These are phyloP conservation scores for Hydrocynus forskahlii DNA, from an alignment of 2,797 vertebrate genomes.

Conservation along the genomic window DNA sequence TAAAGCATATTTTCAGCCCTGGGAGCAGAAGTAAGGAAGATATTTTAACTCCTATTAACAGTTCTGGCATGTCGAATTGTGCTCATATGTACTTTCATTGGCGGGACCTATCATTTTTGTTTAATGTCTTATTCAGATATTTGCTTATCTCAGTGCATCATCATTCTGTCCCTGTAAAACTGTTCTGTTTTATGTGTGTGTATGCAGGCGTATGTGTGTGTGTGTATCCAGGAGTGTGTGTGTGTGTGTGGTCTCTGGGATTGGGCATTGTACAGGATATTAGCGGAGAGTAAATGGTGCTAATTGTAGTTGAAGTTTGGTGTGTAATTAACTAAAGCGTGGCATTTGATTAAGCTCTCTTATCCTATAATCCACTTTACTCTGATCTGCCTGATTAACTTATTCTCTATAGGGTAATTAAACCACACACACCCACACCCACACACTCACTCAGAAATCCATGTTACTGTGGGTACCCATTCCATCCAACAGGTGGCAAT, in stretches of 20 bases:
- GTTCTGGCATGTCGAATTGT: slow-evolving; percentile 3
- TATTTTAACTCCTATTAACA: slow-evolving; percentile 20
- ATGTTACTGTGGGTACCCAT: neutral
- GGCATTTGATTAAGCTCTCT: slow-evolving; percentile 76
- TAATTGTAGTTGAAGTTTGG: slow-evolving; percentile 67
- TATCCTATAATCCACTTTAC: slow-evolving; percentile 81
- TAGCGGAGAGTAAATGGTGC: slow-evolving; percentile 43
- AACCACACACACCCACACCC: slow-evolving; percentile 52
- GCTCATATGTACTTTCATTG: slow-evolving; percentile 16
- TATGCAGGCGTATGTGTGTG: slow-evolving; percentile 1
- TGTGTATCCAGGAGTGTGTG: slow-evolving; percentile 21
- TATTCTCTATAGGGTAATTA: slow-evolving; percentile 74
- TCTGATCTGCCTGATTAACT: slow-evolving; percentile 77
- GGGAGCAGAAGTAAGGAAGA: neutral
- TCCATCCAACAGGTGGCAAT: too few relatives aligned
- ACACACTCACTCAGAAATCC: neutral
- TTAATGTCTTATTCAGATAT: slow-evolving; percentile 4
- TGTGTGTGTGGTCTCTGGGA: slow-evolving; percentile 11
- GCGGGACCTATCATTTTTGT: neutral
- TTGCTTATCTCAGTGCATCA: slow-evolving; percentile 21
- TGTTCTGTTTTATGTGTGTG: neutral
- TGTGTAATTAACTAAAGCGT: slow-evolving; percentile 75
- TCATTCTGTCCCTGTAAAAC: neutral
- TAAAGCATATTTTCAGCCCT: neutral
- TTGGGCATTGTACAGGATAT: slow-evolving; percentile 24